Conservation (phyloP, 37 sponge, comb jelly and placozoan genomes). For the Aphrocallistes beatrix region DNA sequence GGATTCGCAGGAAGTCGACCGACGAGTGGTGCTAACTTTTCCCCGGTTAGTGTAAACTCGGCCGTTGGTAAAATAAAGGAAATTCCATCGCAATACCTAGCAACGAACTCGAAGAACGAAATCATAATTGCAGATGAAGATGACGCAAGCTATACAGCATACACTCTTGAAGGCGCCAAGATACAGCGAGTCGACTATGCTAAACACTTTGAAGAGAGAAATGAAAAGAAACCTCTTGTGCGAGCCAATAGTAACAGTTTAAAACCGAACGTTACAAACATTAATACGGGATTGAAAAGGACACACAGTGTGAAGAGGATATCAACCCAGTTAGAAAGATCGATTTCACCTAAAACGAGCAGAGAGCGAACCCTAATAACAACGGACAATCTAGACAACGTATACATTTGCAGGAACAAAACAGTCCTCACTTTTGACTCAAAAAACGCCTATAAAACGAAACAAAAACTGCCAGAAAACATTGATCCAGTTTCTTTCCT, state of each 20-base stretch:
- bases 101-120: not conserved
- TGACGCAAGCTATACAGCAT: not conserved
- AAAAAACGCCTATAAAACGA: not conserved
- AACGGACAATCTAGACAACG: conserved; percentile 9
- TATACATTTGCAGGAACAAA: not conserved
- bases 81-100: not conserved
- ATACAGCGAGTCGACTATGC: not conserved
- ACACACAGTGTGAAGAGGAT: not conserved
- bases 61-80: not conserved
- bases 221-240: not conserved
- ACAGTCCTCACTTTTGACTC: not conserved
- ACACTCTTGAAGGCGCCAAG: not conserved
- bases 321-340: not conserved
- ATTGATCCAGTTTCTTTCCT: not conserved
- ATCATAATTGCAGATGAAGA: not conserved
- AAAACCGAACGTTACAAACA: not conserved
- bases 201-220: not conserved
- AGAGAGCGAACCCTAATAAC: not conserved
- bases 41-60: not conserved
- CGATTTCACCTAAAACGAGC: not conserved
- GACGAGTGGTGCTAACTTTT: not conserved
- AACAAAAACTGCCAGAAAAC: not conserved
- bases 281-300: not conserved
- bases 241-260: not conserved
- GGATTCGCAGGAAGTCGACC: not conserved